Base-by-base conservation (phyloP, 1,140 invertebrate species). In the Macrosteles quadrilineatus region DNA sequence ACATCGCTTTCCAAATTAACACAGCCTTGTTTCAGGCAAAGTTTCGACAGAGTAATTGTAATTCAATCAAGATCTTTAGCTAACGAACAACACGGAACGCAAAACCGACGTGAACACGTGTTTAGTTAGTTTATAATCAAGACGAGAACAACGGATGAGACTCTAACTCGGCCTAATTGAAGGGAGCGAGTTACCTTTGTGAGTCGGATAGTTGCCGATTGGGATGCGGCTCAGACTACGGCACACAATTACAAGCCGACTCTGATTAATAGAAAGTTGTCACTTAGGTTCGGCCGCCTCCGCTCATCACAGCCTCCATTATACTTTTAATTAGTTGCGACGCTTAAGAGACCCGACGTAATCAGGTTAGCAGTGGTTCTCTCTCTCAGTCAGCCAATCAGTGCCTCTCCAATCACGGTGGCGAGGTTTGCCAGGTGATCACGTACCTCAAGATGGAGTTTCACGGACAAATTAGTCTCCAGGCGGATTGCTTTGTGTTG, bases 271-370 rank as follows among this genome's bases (percentile, higher is more conserved):
- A 11, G 21, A 50, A 50, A 50, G 47, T 50, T 50, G 47, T 50
- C 47, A 50, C 47, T 4, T 19, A 36, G 32, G 32, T 36, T 36
- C 32, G 32, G 32, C n/a, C n/a, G 6, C 47, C 3, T 21, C n/a
- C 47, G n/a, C 47, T 9, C 6, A 6, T 11, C 55, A 59, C 25
- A 27, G 55, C 25, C 55, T 45, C 63, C 27, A 66, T 66, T 66
- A 66, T 66, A 45, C 63, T 66, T 66, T 66, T 66, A 66, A 66
- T 66, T 66, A 66, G 63, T 66, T 66, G 63, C 32, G 63, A 66
- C 32, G 32, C 32, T 59, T 59, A 29, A 59, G 23, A 27, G 55
- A 27, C 32, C 12, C 32, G 32, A 4, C 32, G 32, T 36, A 36
- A 36, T 36, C 32, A 36, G 32, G 32, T 36, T 36, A 36, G 32